Evolutionary conservation across 1,140 invertebrate species (phyloP).

Genomic region (Gonatopus flavifemur): DNA sequence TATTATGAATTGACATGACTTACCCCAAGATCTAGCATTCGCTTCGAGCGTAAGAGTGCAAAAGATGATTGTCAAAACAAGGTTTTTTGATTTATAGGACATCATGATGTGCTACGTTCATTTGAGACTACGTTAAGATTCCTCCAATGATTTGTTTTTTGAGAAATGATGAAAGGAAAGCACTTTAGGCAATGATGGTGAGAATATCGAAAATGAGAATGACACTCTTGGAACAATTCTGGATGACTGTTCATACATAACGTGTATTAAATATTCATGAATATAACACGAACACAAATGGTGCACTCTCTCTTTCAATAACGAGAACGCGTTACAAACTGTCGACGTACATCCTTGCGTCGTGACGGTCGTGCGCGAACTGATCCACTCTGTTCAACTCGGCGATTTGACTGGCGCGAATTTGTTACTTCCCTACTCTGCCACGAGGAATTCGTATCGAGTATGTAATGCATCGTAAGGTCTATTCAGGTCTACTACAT

Average conservation of each 20-base stretch:
- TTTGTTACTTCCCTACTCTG: no score
- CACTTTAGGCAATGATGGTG: background rate
- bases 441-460: no score
- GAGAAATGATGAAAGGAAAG: no score
- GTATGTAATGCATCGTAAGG: no score
- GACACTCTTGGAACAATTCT: no score
- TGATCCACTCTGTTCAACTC: constrained; percentile 4
- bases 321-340: background rate
- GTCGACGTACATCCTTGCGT: constrained; percentile 3
- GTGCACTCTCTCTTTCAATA: background rate
- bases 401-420: no score
- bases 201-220: background rate
- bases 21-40: constrained; percentile 28
- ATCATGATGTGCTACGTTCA: constrained; percentile 25
- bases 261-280: no score
- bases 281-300: no score
- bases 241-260: no score
- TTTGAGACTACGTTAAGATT: background rate
- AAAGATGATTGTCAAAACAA: constrained; percentile 5
- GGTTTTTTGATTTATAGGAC: constrained; percentile 5
- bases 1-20: no score
- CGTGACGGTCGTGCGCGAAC: constrained; percentile 23
- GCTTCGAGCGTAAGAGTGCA: constrained; percentile 4
- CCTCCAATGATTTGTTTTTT: no score
- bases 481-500: no score